phyloP scores from a whole-genome alignment of 2,113 vertebrate species.

The Toxotes chatareus region DNA sequence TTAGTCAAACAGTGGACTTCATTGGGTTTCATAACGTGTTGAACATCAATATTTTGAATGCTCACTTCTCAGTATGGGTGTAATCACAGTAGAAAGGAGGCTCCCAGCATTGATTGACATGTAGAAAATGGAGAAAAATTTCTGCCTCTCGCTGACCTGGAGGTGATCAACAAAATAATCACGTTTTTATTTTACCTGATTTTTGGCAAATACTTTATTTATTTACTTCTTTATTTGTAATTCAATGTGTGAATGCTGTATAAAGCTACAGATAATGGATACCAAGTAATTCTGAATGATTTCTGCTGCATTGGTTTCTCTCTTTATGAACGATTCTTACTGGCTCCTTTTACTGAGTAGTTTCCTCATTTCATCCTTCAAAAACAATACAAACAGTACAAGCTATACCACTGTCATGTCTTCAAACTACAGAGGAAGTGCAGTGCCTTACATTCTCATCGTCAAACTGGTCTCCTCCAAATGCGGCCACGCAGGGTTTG shows the following conservation, averaged over 20 bases:
- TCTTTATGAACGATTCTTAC: too few species aligned
- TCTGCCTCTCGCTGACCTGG: slow-evolving; percentile 90
- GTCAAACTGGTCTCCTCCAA: slow-evolving; percentile 98
- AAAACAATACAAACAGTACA: not conserved
- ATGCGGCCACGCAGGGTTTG: slow-evolving; percentile 97
- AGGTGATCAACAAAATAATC: not conserved
- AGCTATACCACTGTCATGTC: rapidly evolving
- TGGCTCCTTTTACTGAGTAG: not conserved
- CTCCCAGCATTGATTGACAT: slow-evolving; percentile 97
- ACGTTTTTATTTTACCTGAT: not conserved
- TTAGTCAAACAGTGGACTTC: not conserved
- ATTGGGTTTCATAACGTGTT: rapidly evolving
- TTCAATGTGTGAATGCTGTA: too few species aligned
- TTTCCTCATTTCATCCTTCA: not conserved
- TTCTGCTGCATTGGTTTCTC: not conserved
- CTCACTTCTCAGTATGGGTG: slow-evolving; percentile 95
- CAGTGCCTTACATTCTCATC: slow-evolving; percentile 89
- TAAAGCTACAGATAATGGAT: not conserved
- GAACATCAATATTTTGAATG: not conserved
- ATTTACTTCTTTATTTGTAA: too few species aligned
- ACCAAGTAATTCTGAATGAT: not conserved
- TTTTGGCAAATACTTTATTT: not conserved
- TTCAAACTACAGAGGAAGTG: not conserved
- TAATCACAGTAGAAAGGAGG: slow-evolving; percentile 94
- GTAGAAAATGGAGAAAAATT: slow-evolving; percentile 99